These are phyloP conservation scores for Vulpes ferrilata DNA, from an alignment of 2,113 vertebrate genomes.

Conservation along the genomic window DNA sequence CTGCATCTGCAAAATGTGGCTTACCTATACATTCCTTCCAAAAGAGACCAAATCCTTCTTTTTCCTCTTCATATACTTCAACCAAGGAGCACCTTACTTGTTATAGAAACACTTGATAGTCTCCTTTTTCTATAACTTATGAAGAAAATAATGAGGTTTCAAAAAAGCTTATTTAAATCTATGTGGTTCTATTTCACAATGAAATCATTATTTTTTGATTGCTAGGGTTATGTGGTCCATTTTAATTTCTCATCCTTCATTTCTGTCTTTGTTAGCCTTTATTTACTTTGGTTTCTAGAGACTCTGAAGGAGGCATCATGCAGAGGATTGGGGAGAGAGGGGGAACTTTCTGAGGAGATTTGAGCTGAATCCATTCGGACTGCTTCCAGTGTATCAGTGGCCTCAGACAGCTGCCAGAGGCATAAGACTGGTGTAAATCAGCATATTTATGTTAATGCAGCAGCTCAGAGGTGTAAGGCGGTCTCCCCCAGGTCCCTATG, in stretches of 20 bases:
- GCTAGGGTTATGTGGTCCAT: neutral
- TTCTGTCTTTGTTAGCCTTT: neutral
- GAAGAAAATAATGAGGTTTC: constrained; percentile 28
- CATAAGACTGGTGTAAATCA: neutral
- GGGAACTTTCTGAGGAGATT: neutral
- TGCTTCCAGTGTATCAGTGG: neutral
- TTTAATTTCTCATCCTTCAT: neutral
- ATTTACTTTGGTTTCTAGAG: neutral
- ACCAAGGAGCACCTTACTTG: neutral
- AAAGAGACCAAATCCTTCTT: neutral
- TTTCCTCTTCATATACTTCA: neutral
- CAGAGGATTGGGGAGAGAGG: neutral
- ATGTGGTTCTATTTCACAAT: neutral
- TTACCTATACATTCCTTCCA: neutral
- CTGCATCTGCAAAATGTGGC: neutral
- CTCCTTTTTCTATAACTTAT: neutral
- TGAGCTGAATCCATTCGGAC: neutral
- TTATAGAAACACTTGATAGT: neutral
- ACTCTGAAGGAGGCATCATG: neutral
- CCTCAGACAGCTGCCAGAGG: neutral
- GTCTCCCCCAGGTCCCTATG: neutral
- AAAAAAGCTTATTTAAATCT: neutral
- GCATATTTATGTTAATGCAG: neutral
- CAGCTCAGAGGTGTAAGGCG: neutral
- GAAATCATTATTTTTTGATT: neutral